Conservation (phyloP, 1,140 invertebrate genomes). For the Zaprionus tsacasi region DNA sequence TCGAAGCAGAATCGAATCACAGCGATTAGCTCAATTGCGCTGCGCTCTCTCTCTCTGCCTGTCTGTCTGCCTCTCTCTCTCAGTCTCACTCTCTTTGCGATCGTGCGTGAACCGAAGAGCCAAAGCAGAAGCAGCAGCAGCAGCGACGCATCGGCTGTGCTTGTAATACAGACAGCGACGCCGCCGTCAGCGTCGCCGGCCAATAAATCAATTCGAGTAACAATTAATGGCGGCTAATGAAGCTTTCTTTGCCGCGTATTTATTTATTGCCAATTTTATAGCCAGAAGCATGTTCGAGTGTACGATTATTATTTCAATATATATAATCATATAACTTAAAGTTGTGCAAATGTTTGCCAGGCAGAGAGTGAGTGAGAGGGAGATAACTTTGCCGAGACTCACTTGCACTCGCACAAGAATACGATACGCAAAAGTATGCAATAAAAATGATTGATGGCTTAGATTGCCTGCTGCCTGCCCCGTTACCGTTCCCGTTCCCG, state of each 20-base stretch:
- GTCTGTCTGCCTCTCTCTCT: not conserved
- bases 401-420: conserved; percentile 19
- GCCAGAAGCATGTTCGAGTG: conserved; percentile 8
- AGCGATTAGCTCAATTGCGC: conserved; percentile 42
- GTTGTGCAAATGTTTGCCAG: conserved; percentile 29
- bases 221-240: conserved; percentile 6
- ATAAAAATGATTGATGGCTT: conserved; percentile 75
- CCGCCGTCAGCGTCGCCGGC: not conserved
- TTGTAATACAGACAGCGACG: not conserved
- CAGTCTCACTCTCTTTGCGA: conserved; percentile 19
- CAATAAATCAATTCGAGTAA: not conserved
- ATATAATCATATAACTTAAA: conserved; percentile 19
- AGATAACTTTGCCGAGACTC: not conserved
- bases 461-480: conserved; percentile 45
- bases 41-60: conserved; percentile 2
- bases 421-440: conserved; percentile 70
- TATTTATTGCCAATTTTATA: conserved; percentile 17
- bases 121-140: not conserved
- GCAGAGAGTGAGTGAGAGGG: not conserved
- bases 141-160: not conserved
- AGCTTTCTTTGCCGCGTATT: conserved; percentile 10
- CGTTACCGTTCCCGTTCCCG: not conserved
- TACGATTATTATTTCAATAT: conserved; percentile 21
- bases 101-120: conserved; percentile 12
- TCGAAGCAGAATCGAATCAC: conserved; percentile 45